These are phyloP conservation scores for Kuschelorhynchus macadamiae DNA, from an alignment of 2,888 invertebrate species.

Conservation along the genomic window DNA sequence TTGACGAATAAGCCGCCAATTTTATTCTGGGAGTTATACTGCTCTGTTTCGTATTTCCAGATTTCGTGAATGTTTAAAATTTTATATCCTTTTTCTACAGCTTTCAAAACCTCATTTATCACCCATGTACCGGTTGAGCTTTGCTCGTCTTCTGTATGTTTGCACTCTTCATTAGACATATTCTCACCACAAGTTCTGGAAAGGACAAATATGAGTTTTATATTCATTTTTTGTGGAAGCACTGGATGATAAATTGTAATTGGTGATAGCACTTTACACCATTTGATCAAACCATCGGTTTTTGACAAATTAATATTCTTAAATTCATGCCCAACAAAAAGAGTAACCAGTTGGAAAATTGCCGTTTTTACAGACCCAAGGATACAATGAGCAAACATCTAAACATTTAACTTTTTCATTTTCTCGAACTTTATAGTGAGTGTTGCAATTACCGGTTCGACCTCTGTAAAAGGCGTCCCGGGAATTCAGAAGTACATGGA, in stretches of 20 bases:
- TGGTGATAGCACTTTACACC: constrained; percentile 48
- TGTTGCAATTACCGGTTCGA: constrained; percentile 36
- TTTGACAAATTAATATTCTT: constrained; percentile 19
- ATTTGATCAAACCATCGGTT: constrained; percentile 40
- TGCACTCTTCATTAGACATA: constrained; percentile 55
- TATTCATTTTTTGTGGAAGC: constrained; percentile 43
- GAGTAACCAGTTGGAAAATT: constrained; percentile 57
- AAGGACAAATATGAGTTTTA: constrained; percentile 60
- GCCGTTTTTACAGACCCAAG: constrained; percentile 57
- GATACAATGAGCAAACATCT: constrained; percentile 54
- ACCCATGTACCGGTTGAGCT: constrained; percentile 32
- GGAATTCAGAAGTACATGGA: constrained; percentile 35
- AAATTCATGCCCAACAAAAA: constrained; percentile 50
- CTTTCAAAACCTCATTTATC: constrained; percentile 60
- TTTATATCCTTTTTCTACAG: constrained; percentile 58
- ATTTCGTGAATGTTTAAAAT: constrained; percentile 52
- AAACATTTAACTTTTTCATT: constrained; percentile 54
- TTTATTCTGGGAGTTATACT: constrained; percentile 53
- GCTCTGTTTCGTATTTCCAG: constrained; percentile 24
- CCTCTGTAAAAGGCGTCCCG: constrained; percentile 49
- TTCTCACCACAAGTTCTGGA: constrained; percentile 60
- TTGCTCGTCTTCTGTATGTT: constrained; percentile 51
- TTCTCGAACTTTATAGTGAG: constrained; percentile 23
- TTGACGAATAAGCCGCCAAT: constrained; percentile 54
- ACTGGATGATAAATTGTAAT: constrained; percentile 49